Conservation (phyloP, 1,140 invertebrate genomes). For the Cheumatopsyche charites region DNA sequence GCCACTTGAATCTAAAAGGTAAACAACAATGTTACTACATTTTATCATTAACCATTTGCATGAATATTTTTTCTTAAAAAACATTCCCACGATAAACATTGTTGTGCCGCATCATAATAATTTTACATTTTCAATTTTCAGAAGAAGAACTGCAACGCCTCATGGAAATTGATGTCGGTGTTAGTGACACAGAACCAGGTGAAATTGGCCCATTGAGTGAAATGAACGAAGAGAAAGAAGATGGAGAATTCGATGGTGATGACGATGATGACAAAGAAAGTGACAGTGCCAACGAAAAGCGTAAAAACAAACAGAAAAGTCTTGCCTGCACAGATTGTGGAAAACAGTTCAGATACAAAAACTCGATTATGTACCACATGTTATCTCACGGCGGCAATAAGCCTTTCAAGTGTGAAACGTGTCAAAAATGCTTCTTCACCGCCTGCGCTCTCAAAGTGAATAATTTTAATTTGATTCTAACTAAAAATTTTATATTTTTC, state of each 20-base stretch:
- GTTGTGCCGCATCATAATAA: too few relatives aligned
- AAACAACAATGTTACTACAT: too few relatives aligned
- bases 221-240: constrained; percentile 53
- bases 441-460: constrained; percentile 75
- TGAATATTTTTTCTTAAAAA: constrained; percentile 8
- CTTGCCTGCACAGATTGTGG: constrained; percentile 69
- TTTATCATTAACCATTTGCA: too few relatives aligned
- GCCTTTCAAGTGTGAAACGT: constrained; percentile 80
- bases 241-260: constrained; percentile 38
- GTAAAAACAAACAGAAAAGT: constrained; percentile 36
- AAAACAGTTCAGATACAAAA: constrained; percentile 78
- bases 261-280: constrained; percentile 40
- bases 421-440: constrained; percentile 82
- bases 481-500: too few relatives aligned
- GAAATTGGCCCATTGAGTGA: constrained; percentile 48
- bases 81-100: too few relatives aligned
- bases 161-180: constrained; percentile 55
- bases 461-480: constrained; percentile 22
- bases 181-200: constrained; percentile 52
- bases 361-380: constrained; percentile 84
- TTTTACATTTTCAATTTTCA: constrained; percentile 40
- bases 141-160: constrained; percentile 56
- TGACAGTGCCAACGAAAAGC: constrained; percentile 43
- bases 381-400: constrained; percentile 77
- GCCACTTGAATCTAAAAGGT: constrained; percentile 45